phyloP scores from a whole-genome alignment of 2,888 invertebrate species.

The Rotaria magnacalcarata region DNA sequence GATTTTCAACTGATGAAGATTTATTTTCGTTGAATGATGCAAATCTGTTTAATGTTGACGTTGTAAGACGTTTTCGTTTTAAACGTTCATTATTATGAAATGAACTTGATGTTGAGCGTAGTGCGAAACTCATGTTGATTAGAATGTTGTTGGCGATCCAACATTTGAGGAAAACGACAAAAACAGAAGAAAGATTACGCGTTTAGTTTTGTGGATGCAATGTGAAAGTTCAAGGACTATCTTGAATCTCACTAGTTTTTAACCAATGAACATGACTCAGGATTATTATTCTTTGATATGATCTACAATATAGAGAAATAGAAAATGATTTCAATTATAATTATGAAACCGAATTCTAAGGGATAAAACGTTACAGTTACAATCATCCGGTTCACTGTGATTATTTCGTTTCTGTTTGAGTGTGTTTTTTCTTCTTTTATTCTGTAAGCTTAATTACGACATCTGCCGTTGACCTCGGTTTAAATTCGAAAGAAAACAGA shows the following conservation, averaged over 20 bases:
- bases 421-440: background rate
- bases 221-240: slow-evolving; percentile 1
- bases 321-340: background rate
- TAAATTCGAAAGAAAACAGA: no score
- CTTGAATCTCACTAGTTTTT: background rate
- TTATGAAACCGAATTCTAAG: no score
- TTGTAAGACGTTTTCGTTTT: background rate
- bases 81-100: background rate
- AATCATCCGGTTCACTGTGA: background rate
- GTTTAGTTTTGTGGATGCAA: background rate
- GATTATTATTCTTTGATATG: background rate
- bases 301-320: background rate
- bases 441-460: background rate
- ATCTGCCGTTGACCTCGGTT: slow-evolving; percentile 3
- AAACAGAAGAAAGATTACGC: background rate
- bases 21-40: slow-evolving; percentile 5
- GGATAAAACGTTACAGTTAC: background rate
- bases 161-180: background rate
- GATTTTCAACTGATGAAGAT: background rate
- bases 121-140: background rate
- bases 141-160: background rate
- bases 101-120: background rate
- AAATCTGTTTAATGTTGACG: background rate
- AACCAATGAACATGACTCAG: background rate
- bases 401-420: background rate